A percentile compares a stretch with the other conserved stretches of the same genome.
phyloP scores from a whole-genome alignment of 2,113 vertebrate genomes.

The Pomatorhinus ruficollis region DNA sequence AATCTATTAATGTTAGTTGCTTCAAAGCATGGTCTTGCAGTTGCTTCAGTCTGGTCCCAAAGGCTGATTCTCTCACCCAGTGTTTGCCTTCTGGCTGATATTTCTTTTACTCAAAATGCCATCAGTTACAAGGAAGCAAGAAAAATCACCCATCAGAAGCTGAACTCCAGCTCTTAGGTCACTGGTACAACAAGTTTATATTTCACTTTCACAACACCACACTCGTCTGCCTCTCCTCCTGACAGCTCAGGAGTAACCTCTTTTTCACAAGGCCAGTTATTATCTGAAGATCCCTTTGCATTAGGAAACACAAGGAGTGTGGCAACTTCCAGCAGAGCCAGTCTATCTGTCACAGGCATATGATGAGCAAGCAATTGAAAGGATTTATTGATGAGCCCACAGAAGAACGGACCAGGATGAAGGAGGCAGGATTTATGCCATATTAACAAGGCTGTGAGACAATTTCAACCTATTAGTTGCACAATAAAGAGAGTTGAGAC shows the following conservation, averaged over 20 bases:
- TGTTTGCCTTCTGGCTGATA: neutral
- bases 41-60: neutral
- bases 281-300: neutral
- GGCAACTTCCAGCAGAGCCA: neutral
- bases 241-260: neutral
- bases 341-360: neutral
- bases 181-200: neutral
- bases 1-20: constrained; percentile 46
- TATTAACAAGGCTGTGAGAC: constrained; percentile 25
- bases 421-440: constrained; percentile 34
- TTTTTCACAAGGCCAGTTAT: neutral
- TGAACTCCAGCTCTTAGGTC: neutral
- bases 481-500: neutral
- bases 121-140: neutral
- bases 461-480: constrained; percentile 39
- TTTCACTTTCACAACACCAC: neutral
- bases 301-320: neutral
- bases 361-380: neutral
- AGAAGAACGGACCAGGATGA: neutral
- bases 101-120: neutral
- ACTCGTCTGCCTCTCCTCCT: neutral
- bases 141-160: neutral
- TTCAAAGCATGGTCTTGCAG: neutral
- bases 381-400: constrained; percentile 34
- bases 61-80: neutral